Evolutionary conservation across 2,888 invertebrate genomes (phyloP), one percentile per base, ranked within the genome.

Genomic region (Microchrysa polita): DNA sequence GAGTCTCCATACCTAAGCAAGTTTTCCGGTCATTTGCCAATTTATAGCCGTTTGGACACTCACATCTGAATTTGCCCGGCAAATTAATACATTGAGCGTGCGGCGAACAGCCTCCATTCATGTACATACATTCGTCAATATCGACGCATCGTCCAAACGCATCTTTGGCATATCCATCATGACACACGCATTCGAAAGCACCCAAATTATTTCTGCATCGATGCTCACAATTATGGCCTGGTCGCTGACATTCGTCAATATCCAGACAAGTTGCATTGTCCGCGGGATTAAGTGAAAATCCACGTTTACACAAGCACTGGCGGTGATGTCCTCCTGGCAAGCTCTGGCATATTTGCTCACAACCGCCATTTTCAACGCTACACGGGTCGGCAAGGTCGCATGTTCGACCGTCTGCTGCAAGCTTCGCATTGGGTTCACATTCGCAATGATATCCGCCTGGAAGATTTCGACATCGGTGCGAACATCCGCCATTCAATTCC

Each of bases 161-260:
- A 5, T 84, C 84, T 5, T 88, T 81, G 7, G 80, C 78, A 79
- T 85, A 90, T 0, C 91, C 91, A 1, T 82, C 79, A 14, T 87
- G 87, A 78, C 92, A 92, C n/a, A 82, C 82, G 80, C 93, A 93
- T 75, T 85, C 84, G 53, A 84, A 88, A 1, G 86, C 85, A 0
- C 88, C 88, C 7, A 83, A 81, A 0, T 81, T 80, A 76, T 88
- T 88, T 1, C 80, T 77, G 75, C 90, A 89, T 12, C 81, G 80
- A 75, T 86, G 85, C 18, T 86, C 82, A 76, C 89, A 89, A 1
- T 82, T 77, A 12, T 84, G 1, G 10, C 57, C 44, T 14, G 75
- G 34, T 1, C 23, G 42, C 27, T 79, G 76, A 75, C 89, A 89
- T 78, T 87, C 88, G 79, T 90, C 86, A 2, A 88, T 82, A 78